These are phyloP conservation scores for Hipparchia sbordonii DNA, from an alignment of 2,888 invertebrate species.

Conservation along the genomic window DNA sequence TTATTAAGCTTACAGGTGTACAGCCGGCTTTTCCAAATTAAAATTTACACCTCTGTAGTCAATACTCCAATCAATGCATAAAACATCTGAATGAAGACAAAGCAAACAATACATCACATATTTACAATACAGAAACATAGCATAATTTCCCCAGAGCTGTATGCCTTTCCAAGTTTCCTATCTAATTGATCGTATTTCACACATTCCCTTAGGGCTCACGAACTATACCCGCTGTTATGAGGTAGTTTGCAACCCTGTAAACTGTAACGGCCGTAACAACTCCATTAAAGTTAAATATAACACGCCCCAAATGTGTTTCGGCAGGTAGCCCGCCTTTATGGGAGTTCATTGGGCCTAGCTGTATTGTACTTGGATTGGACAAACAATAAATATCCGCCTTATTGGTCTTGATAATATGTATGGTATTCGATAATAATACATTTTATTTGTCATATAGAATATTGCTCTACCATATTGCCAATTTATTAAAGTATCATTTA, in stretches of 20 bases:
- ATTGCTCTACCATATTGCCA: no score
- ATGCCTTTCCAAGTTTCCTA: slow-evolving; percentile 47
- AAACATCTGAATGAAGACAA: slow-evolving; percentile 24
- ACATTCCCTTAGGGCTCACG: slow-evolving; percentile 48
- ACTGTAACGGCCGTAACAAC: slow-evolving; percentile 41
- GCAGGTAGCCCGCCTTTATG: slow-evolving; percentile 40
- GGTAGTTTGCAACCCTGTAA: slow-evolving; percentile 39
- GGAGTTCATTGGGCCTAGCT: slow-evolving; percentile 24
- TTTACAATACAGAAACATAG: slow-evolving; percentile 32
- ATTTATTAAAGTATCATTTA: no score
- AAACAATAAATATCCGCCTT: slow-evolving; percentile 11
- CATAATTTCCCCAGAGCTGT: slow-evolving; percentile 47
- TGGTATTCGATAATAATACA: neutral
- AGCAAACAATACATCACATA: slow-evolving; percentile 5
- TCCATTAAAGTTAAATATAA: slow-evolving; percentile 52
- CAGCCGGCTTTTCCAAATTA: neutral
- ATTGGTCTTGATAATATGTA: neutral
- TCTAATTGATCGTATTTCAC: slow-evolving; percentile 63
- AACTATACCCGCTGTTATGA: slow-evolving; percentile 48
- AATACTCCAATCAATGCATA: slow-evolving; percentile 16
- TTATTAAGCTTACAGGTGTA: neutral
- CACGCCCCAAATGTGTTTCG: slow-evolving; percentile 39
- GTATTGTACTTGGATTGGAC: slow-evolving; percentile 22
- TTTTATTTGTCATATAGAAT: neutral
- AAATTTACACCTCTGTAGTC: neutral